Evolutionary conservation across 2,888 invertebrate species (phyloP), one percentile per base, ranked within the genome.

Genomic region (Petrophora chlorosata): DNA sequence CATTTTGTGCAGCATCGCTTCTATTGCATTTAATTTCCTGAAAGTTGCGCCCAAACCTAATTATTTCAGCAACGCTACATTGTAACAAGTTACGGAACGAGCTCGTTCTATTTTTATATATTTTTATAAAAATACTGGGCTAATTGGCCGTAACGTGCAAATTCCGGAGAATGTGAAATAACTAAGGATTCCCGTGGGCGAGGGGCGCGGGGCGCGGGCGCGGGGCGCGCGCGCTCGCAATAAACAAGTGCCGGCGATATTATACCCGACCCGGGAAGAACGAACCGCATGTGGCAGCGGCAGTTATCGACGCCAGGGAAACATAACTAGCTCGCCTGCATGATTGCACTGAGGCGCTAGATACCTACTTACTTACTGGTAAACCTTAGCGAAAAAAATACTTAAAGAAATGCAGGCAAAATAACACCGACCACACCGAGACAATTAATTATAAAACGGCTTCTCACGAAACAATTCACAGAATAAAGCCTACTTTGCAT

Each of bases 101-200:
- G 43, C 35, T 8, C 10, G 23, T 29, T 29, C 29, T 17, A 12
- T 26, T 34, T 17, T 12, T 22, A 23, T 22, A 23, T 16, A 44
- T 38, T 44, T 44, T 44, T 36, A 44, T 30, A 44, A 44, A 29
- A 44, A 38, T 12, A 25, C 30, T 41, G 25, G 16, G 25, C 34
- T 42, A 42, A 33, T 42, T 25, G 34, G 30, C 44, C 36, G 25
- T 32, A 32, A 44, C 16, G 36, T 30, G 30, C 12, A 22, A 35
- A 25, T 44, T 36, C 44, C 29, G 36, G 44, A 26, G 28, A 34
- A 22, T 5, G 19, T n/a, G 29, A 13, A 30, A 30, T 44, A n/a
- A 36, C 25, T 14, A 22, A 35, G 29, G 22, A 10, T 10, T 38
- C 38, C 35, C 43, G 29, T 5, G 28, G 43, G 35, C 9, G n/a